Percentiles rank a stretch among this genome's conserved stretches.
Evolutionary conservation across 2,113 vertebrate genomes (phyloP).

Genomic region (Hydropotes inermis): DNA sequence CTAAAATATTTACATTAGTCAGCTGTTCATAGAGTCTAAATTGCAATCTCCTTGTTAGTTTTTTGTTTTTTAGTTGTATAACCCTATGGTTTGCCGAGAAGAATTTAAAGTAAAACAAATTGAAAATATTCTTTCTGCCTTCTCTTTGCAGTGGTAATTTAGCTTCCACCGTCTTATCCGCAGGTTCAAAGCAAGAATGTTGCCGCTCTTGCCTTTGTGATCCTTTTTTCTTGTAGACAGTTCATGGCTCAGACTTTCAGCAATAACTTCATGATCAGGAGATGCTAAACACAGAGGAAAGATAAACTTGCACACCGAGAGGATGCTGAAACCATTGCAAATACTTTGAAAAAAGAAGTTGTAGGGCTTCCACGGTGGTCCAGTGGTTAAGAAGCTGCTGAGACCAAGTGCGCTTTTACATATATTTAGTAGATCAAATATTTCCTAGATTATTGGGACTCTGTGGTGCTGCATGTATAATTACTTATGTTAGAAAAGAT

Average conservation of each 20-base stretch:
- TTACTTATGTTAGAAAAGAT: neutral
- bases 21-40: constrained; percentile 41
- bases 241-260: neutral
- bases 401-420: neutral
- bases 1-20: constrained; percentile 54
- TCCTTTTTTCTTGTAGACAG: neutral
- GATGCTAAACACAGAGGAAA: neutral
- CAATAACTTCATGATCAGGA: neutral
- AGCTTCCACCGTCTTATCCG: neutral
- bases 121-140: neutral
- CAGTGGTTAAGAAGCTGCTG: neutral
- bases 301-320: neutral
- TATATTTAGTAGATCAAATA: neutral
- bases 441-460: neutral
- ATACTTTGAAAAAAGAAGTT: neutral
- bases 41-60: constrained; percentile 36
- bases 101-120: neutral
- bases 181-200: neutral
- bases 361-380: neutral
- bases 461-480: neutral
- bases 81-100: neutral
- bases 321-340: neutral
- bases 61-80: neutral
- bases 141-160: neutral
- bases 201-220: neutral